phyloP scores from a whole-genome alignment of 2,113 vertebrate genomes.

The Setophaga coronata region DNA sequence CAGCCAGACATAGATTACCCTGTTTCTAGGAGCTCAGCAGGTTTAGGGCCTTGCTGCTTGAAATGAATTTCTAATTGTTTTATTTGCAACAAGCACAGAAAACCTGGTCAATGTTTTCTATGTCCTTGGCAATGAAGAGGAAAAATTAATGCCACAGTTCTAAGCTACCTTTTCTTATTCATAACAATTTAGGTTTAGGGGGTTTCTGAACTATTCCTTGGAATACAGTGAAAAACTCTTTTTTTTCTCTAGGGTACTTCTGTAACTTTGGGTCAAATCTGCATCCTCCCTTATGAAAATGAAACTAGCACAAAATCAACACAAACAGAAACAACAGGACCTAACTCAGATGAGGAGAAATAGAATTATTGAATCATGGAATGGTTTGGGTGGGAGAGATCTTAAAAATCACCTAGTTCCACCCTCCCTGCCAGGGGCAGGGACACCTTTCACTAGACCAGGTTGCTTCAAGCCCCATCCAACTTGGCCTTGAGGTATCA shows the following conservation, averaged over 20 bases:
- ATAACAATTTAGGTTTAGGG: background rate
- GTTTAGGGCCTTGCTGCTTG: background rate
- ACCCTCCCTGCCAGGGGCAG: background rate
- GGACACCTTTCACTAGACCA: background rate
- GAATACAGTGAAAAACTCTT: background rate
- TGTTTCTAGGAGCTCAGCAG: background rate
- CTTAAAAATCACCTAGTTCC: background rate
- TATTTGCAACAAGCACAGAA: background rate
- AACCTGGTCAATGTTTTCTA: background rate
- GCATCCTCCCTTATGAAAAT: background rate
- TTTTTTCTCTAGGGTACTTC: background rate
- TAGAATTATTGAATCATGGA: background rate
- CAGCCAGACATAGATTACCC: fast-evolving
- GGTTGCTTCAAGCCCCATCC: background rate
- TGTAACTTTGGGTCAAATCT: background rate
- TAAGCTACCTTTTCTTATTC: background rate
- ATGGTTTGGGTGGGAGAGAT: background rate
- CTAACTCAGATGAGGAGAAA: background rate
- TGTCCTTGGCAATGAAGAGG: background rate
- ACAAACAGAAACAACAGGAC: background rate
- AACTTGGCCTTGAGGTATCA: background rate
- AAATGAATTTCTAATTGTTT: background rate
- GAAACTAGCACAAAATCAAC: background rate
- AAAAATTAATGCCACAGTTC: background rate
- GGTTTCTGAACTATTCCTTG: background rate